phyloP scores from a whole-genome alignment of 1,140 invertebrate species.

The Polypedilum vanderplanki region DNA sequence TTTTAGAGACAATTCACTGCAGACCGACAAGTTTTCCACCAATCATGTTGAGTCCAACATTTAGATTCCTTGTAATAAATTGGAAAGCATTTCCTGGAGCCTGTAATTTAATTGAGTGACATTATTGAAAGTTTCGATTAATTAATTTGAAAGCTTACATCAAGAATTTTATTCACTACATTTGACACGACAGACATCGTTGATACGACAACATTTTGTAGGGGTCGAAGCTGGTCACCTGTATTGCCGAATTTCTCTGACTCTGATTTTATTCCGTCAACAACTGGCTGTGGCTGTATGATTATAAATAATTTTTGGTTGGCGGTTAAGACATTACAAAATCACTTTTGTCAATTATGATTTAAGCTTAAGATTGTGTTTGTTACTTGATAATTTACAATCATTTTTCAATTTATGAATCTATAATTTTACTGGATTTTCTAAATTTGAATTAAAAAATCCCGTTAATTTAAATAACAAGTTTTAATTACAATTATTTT shows the following conservation, averaged over 20 bases:
- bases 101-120: slow-evolving; percentile 38
- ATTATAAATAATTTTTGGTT: slow-evolving; percentile 31
- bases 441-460: too few relatives aligned
- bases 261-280: slow-evolving; percentile 49
- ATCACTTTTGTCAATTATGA: not conserved
- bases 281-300: slow-evolving; percentile 46
- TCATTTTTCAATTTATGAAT: too few relatives aligned
- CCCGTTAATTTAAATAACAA: too few relatives aligned
- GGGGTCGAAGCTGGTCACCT: slow-evolving; percentile 47
- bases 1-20: too few relatives aligned
- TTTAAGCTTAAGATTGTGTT: too few relatives aligned
- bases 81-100: slow-evolving; percentile 46
- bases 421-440: too few relatives aligned
- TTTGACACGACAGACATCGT: slow-evolving; percentile 51
- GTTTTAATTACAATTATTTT: too few relatives aligned
- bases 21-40: slow-evolving; percentile 51
- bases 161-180: slow-evolving; percentile 46
- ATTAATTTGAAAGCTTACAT: slow-evolving; percentile 43
- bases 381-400: too few relatives aligned
- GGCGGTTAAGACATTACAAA: not conserved
- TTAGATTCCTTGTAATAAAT: slow-evolving; percentile 46
- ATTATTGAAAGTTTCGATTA: slow-evolving; percentile 28
- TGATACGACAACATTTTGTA: slow-evolving; percentile 48
- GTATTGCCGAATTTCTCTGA: slow-evolving; percentile 55
- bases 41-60: slow-evolving; percentile 48